These are phyloP conservation scores for Spilogale gracilis DNA, from an alignment of 2,113 vertebrate species.

Conservation along the genomic window DNA sequence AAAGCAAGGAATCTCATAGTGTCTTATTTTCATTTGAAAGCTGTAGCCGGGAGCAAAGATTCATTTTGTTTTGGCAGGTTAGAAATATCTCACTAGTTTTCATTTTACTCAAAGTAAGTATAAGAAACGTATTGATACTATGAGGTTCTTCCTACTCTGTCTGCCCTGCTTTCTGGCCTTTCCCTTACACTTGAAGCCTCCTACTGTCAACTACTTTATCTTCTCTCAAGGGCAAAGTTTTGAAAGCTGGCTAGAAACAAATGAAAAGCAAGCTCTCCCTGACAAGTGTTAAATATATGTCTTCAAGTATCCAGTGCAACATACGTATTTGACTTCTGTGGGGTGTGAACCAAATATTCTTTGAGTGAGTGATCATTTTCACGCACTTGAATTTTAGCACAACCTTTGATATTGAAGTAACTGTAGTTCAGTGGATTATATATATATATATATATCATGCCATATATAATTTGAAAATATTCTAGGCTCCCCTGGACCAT, in stretches of 20 bases:
- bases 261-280: slow-evolving; percentile 14
- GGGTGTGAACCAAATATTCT: slow-evolving; percentile 3
- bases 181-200: background rate
- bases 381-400: slow-evolving; percentile 13
- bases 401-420: background rate
- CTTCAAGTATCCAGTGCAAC: background rate
- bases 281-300: background rate
- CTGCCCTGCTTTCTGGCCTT: background rate
- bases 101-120: slow-evolving; percentile 59
- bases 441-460: no score
- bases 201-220: background rate
- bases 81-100: slow-evolving; percentile 43
- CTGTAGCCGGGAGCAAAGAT: slow-evolving; percentile 60
- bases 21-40: slow-evolving; percentile 73
- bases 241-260: slow-evolving; percentile 9
- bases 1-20: slow-evolving; percentile 46
- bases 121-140: slow-evolving; percentile 13
- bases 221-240: background rate
- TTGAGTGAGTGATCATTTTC: slow-evolving; percentile 25
- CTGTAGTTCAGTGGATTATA: background rate
- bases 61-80: slow-evolving; percentile 55
- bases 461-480: background rate
- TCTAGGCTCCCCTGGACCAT: background rate
- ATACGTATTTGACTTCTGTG: background rate
- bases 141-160: background rate